Evolutionary conservation across 2,113 vertebrate species (phyloP).

Genomic region (Eurystomus gularis): DNA sequence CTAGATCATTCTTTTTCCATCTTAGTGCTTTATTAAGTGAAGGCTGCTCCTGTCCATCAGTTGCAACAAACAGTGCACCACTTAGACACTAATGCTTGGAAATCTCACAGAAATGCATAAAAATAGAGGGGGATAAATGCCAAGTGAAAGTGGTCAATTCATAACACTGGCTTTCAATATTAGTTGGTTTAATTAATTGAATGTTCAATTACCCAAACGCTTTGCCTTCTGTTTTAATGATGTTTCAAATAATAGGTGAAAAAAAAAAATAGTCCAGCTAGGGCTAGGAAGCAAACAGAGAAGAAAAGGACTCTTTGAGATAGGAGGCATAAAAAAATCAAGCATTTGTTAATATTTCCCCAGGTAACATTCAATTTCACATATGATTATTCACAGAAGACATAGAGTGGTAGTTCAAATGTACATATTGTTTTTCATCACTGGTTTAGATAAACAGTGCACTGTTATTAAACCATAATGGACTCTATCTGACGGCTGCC

Average conservation of each 20-base stretch:
- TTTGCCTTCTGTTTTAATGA: not conserved
- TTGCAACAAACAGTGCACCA: not conserved
- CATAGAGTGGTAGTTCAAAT: not conserved
- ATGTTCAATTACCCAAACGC: not conserved
- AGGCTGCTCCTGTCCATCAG: not conserved
- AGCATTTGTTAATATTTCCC: not conserved
- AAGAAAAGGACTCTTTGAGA: not conserved
- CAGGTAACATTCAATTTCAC: not conserved
- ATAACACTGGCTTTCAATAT: not conserved
- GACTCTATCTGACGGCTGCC: not conserved
- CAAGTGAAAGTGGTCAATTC: not conserved
- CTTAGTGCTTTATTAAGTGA: constrained; percentile 8
- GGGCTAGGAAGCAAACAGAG: not conserved
- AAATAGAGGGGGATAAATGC: not conserved
- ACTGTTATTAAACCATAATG: not conserved
- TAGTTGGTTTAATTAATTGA: constrained; percentile 34
- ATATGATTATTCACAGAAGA: not conserved
- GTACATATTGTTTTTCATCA: not conserved
- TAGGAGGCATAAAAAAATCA: not conserved
- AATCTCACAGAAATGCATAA: not conserved
- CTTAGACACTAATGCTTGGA: not conserved
- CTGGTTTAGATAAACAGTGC: not conserved
- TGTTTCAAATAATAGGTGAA: constrained; percentile 14
- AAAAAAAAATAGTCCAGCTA: not conserved
- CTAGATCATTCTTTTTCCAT: not conserved